phyloP scores from a whole-genome alignment of 2,888 invertebrate species.

The Phaedon cochleariae region DNA sequence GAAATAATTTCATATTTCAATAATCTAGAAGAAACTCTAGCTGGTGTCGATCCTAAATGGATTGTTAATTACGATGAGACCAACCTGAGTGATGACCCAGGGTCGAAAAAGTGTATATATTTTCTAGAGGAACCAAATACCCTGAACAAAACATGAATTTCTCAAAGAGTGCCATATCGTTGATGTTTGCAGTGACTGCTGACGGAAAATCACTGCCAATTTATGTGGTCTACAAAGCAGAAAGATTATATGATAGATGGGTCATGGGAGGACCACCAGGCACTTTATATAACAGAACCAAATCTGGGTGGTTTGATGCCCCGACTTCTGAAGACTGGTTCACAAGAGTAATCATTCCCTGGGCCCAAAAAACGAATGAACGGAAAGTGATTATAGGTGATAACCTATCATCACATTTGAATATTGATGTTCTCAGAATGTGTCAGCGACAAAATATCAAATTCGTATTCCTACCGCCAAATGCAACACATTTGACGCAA shows the following conservation, averaged over 20 bases:
- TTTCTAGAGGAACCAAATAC: slow-evolving; percentile 44
- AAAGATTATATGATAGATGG: slow-evolving; percentile 49
- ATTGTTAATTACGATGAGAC: slow-evolving; percentile 45
- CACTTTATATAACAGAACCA: slow-evolving; percentile 47
- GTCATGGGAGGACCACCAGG: slow-evolving; percentile 47
- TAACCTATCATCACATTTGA: neutral
- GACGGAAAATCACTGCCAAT: slow-evolving; percentile 45
- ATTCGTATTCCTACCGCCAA: slow-evolving; percentile 36
- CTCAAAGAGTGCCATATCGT: slow-evolving; percentile 46
- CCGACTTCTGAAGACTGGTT: slow-evolving; percentile 41
- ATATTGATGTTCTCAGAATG: slow-evolving; percentile 34
- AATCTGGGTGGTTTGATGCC: slow-evolving; percentile 46
- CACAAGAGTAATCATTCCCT: slow-evolving; percentile 40
- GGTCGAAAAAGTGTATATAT: slow-evolving; percentile 36
- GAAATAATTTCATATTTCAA: slow-evolving; percentile 29
- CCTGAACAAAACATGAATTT: slow-evolving; percentile 47
- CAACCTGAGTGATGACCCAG: slow-evolving; percentile 53
- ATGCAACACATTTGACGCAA: slow-evolving; percentile 41
- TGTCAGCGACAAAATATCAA: slow-evolving; percentile 30
- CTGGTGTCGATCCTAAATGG: slow-evolving; percentile 32
- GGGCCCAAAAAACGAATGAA: slow-evolving; percentile 36
- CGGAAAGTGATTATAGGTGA: neutral
- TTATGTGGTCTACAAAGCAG: slow-evolving; percentile 51
- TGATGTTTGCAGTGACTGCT: slow-evolving; percentile 49
- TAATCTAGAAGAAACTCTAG: slow-evolving; percentile 22